Conservation (phyloP, 2,797 vertebrate genomes). For the Ctenochaetus hawaiiensis region DNA sequence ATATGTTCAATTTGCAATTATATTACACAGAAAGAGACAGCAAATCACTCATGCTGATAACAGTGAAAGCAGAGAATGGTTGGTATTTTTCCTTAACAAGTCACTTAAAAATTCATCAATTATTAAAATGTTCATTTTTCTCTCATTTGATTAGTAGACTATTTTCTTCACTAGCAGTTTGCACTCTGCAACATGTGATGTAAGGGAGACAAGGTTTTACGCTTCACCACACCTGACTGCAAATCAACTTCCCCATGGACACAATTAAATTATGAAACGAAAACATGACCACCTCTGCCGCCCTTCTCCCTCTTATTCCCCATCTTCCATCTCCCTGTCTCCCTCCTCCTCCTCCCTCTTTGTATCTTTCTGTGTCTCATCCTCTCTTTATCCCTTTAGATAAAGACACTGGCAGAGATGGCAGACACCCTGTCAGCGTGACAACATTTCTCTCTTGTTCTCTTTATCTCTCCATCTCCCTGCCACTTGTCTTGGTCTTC, state of each 20-base stretch:
- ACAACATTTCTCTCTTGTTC: not conserved
- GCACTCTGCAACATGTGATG: not conserved
- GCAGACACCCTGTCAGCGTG: not conserved
- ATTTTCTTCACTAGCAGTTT: not conserved
- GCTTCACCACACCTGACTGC: constrained; percentile 11
- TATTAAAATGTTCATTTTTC: not conserved
- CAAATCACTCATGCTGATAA: not conserved
- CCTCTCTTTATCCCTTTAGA: constrained; percentile 5
- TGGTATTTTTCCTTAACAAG: not conserved
- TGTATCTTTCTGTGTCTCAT: not conserved
- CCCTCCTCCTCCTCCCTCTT: constrained; percentile 8
- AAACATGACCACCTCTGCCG: constrained; percentile 27
- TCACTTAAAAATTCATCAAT: not conserved
- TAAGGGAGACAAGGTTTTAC: not conserved
- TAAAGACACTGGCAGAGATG: constrained; percentile 6
- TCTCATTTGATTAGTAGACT: not conserved
- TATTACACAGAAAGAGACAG: not conserved
- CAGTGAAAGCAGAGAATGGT: not conserved
- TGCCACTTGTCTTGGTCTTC: not conserved
- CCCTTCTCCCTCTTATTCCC: constrained; percentile 14
- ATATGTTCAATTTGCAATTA: not conserved
- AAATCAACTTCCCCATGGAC: constrained; percentile 43
- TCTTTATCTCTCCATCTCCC: constrained; percentile 4
- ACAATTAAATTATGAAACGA: constrained; percentile 45
- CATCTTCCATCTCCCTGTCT: not conserved